Percentiles rank a stretch among this genome's conserved stretches.
Conservation (phyloP, 2,888 invertebrate genomes). For the Euphydryas editha region DNA sequence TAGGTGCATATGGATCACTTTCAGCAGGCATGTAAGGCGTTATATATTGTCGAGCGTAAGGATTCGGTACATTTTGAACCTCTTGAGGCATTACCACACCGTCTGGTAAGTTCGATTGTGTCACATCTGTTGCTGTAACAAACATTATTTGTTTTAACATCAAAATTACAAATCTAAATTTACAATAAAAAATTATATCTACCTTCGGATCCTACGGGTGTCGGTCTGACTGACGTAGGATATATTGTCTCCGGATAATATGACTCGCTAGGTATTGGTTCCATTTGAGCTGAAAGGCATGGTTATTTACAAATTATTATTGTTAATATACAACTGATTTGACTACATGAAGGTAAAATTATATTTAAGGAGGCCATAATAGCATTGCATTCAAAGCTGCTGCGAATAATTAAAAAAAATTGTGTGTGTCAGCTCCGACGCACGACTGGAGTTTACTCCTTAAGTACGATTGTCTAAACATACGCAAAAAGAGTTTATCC, state of each 20-base stretch:
- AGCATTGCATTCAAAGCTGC: too few relatives aligned
- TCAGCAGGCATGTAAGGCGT: slow-evolving; percentile 57
- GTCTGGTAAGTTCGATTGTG: slow-evolving; percentile 69
- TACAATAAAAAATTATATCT: background rate
- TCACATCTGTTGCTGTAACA: slow-evolving; percentile 68
- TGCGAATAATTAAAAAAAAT: too few relatives aligned
- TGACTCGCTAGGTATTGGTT: slow-evolving; percentile 59
- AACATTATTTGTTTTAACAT: slow-evolving; percentile 18
- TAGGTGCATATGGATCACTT: slow-evolving; percentile 56
- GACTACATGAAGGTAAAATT: background rate
- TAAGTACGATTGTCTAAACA: too few relatives aligned
- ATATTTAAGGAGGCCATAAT: background rate
- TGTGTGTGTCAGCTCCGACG: too few relatives aligned
- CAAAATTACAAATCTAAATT: background rate
- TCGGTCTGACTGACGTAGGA: slow-evolving; percentile 86
- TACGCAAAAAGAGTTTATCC: too few relatives aligned
- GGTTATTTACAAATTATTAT: background rate
- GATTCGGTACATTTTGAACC: slow-evolving; percentile 54
- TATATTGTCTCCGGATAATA: slow-evolving; percentile 78
- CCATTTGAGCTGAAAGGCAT: slow-evolving; percentile 57
- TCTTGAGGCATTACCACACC: slow-evolving; percentile 62
- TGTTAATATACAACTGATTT: background rate
- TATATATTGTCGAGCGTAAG: slow-evolving; percentile 64
- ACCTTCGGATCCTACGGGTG: slow-evolving; percentile 89
- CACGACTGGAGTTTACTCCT: too few relatives aligned